Evolutionary conservation across 2,113 vertebrate genomes (phyloP), one percentile per base, ranked within the genome.

Genomic region (Anolis carolinensis): DNA sequence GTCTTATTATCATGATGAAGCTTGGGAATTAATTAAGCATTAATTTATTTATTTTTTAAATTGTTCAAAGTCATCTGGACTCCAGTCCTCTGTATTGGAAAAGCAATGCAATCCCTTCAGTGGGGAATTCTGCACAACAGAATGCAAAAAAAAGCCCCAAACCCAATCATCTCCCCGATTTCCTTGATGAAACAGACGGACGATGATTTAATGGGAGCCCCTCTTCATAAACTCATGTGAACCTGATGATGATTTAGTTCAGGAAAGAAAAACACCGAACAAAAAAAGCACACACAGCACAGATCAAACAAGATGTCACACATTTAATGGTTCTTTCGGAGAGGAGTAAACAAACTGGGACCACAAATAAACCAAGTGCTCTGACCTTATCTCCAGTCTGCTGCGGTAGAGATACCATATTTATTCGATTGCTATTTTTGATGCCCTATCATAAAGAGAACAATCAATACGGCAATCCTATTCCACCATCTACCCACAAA

Each of bases 21-120:
- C 86, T 65, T 52, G 4, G 67, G 34, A 23, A 84, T 65, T 65
- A 76, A 44, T 52, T 50, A 34, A 20, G 36, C 44, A 30, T 74
- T 52, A 23, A 20, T 75, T 74, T 52, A 23, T 11, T 75, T 14
- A 85, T 52, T 67, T 34, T 0, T 30, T 80, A 92, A 71, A 83
- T 92, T 77, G 91, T 86, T 84, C 55, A 34, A 77, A 74, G 72
- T 48, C 32, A 77, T 90, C 87, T 86, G 88, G 82, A 87, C 70
- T 77, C 32, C 88, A 3, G 0, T 55, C 65, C 52, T 63, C 32
- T 62, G 77, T 81, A 86, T 83, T 34, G 86, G 44, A 84, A 89
- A 34, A 70, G 44, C 82, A 90, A 78, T 62, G 6, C 25, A 67
- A 72, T 59, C 25, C 77, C 52, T 73, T 8, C 6, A 25, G 48